These are phyloP conservation scores for Caerostris extrusa DNA, from an alignment of 1,140 invertebrate species.

Conservation along the genomic window DNA sequence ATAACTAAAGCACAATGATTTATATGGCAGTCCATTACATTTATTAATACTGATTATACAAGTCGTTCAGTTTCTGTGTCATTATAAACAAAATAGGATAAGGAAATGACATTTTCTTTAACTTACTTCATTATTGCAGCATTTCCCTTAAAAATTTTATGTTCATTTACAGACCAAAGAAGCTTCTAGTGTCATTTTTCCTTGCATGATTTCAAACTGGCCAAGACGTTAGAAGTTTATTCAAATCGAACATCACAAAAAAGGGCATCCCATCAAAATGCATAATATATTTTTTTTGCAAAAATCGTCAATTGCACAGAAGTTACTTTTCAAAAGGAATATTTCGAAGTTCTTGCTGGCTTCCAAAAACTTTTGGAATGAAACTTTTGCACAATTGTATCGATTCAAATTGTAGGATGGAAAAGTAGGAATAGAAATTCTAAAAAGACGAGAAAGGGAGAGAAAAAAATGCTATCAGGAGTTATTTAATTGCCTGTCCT, in stretches of 20 bases:
- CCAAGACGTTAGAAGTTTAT: neutral
- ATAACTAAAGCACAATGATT: too few relatives aligned
- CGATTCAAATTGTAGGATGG: neutral
- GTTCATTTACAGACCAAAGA: too few relatives aligned
- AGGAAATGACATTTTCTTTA: too few relatives aligned
- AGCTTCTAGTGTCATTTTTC: too few relatives aligned
- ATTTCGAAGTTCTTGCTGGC: neutral
- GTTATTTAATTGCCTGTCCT: slow-evolving; percentile 6
- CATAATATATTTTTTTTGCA: neutral
- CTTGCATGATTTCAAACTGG: too few relatives aligned
- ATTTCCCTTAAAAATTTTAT: too few relatives aligned
- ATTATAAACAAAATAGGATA: too few relatives aligned
- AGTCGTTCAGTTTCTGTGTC: too few relatives aligned
- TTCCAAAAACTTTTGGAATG: neutral
- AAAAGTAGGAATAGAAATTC: neutral
- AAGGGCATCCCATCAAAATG: neutral
- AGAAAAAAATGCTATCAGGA: neutral
- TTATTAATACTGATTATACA: too few relatives aligned
- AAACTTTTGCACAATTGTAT: neutral
- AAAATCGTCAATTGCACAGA: neutral
- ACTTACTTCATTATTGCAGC: too few relatives aligned
- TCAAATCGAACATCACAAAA: neutral
- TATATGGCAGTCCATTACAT: too few relatives aligned
- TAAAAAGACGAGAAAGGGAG: too few relatives aligned
- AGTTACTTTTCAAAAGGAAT: neutral